Percentiles rank a stretch among this genome's conserved stretches.
Evolutionary conservation across 2,113 vertebrate genomes (phyloP).

Genomic region (Macrotis lagotis): DNA sequence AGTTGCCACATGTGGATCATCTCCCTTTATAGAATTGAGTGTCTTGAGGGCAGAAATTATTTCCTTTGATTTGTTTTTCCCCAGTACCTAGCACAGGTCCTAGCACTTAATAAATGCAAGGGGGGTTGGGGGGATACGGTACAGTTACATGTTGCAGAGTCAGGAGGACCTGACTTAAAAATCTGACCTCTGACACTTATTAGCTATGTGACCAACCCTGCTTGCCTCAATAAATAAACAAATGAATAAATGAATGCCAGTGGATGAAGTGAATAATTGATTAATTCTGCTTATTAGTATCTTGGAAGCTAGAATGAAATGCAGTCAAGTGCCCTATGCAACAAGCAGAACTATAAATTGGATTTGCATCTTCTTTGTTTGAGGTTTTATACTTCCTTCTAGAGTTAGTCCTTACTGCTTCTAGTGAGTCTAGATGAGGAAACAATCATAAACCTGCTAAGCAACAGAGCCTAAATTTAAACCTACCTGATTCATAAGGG

Average conservation of each 20-base stretch:
- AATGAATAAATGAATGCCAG: no score
- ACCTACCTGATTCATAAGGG: not conserved
- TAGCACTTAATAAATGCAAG: not conserved
- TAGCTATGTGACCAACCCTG: no score
- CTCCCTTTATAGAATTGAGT: not conserved
- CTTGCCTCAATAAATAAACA: no score
- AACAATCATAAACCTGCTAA: not conserved
- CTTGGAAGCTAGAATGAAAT: not conserved
- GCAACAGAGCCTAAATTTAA: not conserved
- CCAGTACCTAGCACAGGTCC: not conserved
- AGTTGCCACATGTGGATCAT: not conserved
- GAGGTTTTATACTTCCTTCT: not conserved
- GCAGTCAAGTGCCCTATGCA: not conserved
- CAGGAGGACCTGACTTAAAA: no score
- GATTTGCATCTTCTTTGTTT: not conserved
- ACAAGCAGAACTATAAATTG: slow-evolving; percentile 9
- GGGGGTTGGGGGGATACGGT: no score
- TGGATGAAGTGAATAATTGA: not conserved
- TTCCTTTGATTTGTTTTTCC: not conserved
- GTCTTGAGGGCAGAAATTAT: not conserved
- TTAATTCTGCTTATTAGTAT: not conserved
- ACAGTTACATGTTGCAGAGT: no score
- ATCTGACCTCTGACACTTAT: no score
- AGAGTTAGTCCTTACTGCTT: not conserved
- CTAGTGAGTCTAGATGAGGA: not conserved